Percentiles rank a stretch among this genome's conserved stretches.
Evolutionary conservation across 2,113 vertebrate genomes (phyloP).

Genomic region (Urocolius indicus): DNA sequence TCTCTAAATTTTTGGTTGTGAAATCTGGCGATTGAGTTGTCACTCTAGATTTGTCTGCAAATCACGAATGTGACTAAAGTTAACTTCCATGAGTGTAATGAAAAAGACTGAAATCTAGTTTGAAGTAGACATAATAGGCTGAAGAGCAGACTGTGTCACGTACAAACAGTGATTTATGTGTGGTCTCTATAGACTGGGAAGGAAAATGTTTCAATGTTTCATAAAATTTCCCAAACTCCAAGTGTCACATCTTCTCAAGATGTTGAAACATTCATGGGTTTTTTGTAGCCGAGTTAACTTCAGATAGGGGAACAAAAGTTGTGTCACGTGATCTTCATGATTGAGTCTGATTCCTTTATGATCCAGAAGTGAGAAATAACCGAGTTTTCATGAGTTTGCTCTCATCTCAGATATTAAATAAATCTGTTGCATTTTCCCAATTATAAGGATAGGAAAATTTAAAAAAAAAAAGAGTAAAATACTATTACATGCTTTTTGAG

Average conservation of each 20-base stretch:
- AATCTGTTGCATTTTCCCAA: not conserved
- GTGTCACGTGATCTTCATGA: not conserved
- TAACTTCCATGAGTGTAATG: not conserved
- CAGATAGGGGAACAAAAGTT: not conserved
- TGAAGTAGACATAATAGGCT: not conserved
- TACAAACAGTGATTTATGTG: not conserved
- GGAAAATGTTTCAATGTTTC: not conserved
- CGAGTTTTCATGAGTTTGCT: not conserved
- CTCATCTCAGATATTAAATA: not conserved
- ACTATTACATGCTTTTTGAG: not conserved
- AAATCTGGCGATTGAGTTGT: not conserved
- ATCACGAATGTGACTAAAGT: not conserved
- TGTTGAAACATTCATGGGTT: not conserved
- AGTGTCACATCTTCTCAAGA: not conserved
- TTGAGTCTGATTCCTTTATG: not conserved
- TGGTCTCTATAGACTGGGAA: not conserved
- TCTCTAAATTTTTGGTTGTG: not conserved
- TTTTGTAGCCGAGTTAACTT: not conserved
- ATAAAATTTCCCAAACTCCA: not conserved
- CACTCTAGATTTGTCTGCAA: not conserved
- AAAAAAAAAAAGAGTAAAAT: not conserved
- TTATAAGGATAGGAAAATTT: not conserved
- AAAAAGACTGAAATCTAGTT: not conserved
- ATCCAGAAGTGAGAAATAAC: not conserved
- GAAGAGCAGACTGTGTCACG: not conserved